Evolutionary conservation across 2,113 vertebrate genomes (phyloP).

Genomic region (Tetrax tetrax): DNA sequence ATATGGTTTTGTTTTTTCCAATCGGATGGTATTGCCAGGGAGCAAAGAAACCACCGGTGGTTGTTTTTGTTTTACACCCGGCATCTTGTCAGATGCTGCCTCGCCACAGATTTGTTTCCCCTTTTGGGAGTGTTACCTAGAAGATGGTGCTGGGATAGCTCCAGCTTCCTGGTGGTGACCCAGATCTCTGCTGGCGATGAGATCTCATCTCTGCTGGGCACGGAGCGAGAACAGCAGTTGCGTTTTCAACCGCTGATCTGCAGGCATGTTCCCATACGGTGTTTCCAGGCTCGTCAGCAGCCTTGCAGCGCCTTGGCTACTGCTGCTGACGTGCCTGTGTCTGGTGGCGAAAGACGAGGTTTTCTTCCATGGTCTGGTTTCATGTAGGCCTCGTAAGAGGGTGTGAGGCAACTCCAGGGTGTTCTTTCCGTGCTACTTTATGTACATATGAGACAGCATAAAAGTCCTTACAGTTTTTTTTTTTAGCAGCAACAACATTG

Average conservation of each 20-base stretch:
- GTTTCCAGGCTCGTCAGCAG: background rate
- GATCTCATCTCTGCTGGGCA: background rate
- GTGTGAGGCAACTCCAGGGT: background rate
- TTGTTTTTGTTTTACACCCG: background rate
- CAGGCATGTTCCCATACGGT: background rate
- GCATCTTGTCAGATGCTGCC: background rate
- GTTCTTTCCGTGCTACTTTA: background rate
- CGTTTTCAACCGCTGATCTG: background rate
- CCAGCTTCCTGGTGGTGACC: conserved; percentile 31
- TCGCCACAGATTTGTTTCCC: background rate
- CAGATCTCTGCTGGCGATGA: conserved; percentile 3
- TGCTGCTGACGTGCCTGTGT: background rate
- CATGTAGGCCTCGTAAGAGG: background rate
- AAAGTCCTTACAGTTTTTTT: background rate
- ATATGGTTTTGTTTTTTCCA: background rate
- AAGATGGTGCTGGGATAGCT: background rate
- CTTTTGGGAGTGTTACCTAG: background rate
- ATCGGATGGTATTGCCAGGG: background rate
- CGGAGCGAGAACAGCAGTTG: accelerated
- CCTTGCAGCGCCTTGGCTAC: background rate
- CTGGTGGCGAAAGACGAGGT: background rate
- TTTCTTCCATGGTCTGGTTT: background rate
- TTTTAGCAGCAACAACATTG: background rate
- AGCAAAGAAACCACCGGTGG: background rate
- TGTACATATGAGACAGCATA: background rate